Conservation (phyloP, 53 echinoderm and acorn worm species). For the Echinarachnius parma region DNA sequence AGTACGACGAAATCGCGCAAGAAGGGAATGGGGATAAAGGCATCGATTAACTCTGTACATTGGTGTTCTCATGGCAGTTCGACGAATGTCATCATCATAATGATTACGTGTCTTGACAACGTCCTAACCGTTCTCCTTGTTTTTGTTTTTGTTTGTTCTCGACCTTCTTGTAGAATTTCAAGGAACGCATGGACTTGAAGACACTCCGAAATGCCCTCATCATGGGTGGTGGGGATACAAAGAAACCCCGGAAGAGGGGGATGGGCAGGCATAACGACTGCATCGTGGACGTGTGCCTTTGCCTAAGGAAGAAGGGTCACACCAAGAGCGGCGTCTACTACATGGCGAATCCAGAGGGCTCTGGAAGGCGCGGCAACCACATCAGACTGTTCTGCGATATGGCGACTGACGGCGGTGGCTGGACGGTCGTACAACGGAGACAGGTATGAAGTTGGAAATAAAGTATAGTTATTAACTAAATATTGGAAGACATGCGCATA, state of each 20-base stretch:
- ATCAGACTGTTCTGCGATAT: conserved; percentile 70
- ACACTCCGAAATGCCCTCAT: not conserved
- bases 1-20: too few species aligned
- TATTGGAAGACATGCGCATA: too few species aligned
- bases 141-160: not conserved
- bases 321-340: conserved; percentile 67
- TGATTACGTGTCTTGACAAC: not conserved
- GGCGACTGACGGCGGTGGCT: conserved; percentile 69
- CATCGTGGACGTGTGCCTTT: conserved; percentile 61
- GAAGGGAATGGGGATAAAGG: too few species aligned
- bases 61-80: too few species aligned
- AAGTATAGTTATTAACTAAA: too few species aligned
- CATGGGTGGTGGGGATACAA: not conserved
- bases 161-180: conserved; percentile 1
- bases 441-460: too few species aligned
- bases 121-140: not conserved
- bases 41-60: too few species aligned
- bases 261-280: conserved; percentile 52
- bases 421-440: conserved; percentile 90
- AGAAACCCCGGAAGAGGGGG: conserved; percentile 38
- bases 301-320: conserved; percentile 53
- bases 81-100: too few species aligned
- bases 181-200: conserved; percentile 40
- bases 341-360: conserved; percentile 53
- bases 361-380: conserved; percentile 57